Percentiles rank a stretch among this genome's conserved stretches.
These are phyloP conservation scores for Gambelia wislizenii DNA, from an alignment of 2,797 vertebrate genomes.

Conservation along the genomic window DNA sequence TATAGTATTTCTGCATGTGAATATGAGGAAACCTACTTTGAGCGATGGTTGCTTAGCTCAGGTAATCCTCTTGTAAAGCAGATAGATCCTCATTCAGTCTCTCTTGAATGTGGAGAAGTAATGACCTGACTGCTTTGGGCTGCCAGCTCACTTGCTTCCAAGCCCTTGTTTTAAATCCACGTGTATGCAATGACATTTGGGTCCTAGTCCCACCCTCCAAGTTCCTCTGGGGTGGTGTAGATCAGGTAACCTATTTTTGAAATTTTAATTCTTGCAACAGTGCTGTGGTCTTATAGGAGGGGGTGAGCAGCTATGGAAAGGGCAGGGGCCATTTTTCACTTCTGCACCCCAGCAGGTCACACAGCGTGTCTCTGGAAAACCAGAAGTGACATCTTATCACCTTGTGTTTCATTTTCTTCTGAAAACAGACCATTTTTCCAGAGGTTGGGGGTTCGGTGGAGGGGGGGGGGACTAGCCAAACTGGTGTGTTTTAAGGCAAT, in stretches of 20 bases:
- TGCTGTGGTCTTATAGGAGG: not conserved
- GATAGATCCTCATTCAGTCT: conserved; percentile 16
- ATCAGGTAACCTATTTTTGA: not conserved
- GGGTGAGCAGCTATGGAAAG: no score
- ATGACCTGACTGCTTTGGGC: not conserved
- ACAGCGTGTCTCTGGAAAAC: no score
- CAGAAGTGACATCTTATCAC: no score
- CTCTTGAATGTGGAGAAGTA: conserved; percentile 14
- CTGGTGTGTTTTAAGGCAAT: no score
- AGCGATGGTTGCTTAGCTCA: not conserved
- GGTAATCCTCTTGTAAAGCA: not conserved
- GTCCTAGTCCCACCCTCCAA: not conserved
- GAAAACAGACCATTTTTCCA: no score
- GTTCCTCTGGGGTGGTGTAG: not conserved
- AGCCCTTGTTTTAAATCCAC: not conserved
- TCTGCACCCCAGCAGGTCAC: no score
- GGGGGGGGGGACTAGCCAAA: no score
- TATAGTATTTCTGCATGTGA: not conserved
- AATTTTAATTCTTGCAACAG: not conserved
- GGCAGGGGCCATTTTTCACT: no score
- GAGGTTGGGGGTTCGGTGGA: no score
- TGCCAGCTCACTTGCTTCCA: not conserved
- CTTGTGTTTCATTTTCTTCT: no score
- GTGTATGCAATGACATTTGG: not conserved
- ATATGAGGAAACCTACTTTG: conserved; percentile 4